Evolutionary conservation across 1,140 invertebrate species (phyloP).

Genomic region (Centruroides sculpturatus): DNA sequence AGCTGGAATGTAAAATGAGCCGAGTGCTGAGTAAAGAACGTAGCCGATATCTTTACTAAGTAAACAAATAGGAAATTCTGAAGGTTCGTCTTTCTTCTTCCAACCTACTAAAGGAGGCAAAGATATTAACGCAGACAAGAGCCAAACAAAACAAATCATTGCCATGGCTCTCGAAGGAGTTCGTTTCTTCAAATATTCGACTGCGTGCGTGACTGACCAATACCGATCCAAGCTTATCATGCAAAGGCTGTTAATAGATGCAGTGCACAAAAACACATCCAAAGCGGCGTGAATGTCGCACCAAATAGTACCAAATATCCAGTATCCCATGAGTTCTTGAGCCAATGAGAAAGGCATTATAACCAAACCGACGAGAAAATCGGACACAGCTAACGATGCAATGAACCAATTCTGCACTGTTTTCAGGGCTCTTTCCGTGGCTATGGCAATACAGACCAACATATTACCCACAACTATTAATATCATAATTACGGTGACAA

Average conservation of each 20-base stretch:
- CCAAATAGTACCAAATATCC: slow-evolving; percentile 90
- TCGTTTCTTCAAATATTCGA: slow-evolving; percentile 86
- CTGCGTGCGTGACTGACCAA: slow-evolving; percentile 92
- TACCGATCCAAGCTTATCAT: slow-evolving; percentile 88
- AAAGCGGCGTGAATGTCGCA: slow-evolving; percentile 76
- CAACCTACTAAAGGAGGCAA: slow-evolving; percentile 91
- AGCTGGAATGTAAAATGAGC: slow-evolving; percentile 96
- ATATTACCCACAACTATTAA: slow-evolving; percentile 92
- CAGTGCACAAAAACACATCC: slow-evolving; percentile 87
- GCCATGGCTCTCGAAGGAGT: slow-evolving; percentile 77
- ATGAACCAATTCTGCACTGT: slow-evolving; percentile 97
- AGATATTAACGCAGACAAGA: slow-evolving; percentile 86
- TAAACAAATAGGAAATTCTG: slow-evolving; percentile 18
- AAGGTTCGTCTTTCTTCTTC: slow-evolving; percentile 46
- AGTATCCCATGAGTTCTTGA: slow-evolving; percentile 92
- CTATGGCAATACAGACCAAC: slow-evolving; percentile 93
- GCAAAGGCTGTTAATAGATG: slow-evolving; percentile 91
- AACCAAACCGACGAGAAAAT: slow-evolving; percentile 82
- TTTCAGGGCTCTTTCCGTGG: slow-evolving; percentile 82
- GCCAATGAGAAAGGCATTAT: slow-evolving; percentile 95
- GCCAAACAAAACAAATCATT: slow-evolving; percentile 92
- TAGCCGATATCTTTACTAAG: slow-evolving; percentile 88
- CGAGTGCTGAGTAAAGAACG: slow-evolving; percentile 91
- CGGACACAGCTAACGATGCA: slow-evolving; percentile 86
- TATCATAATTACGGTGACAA: slow-evolving; percentile 85